phyloP scores from a whole-genome alignment of 2,888 invertebrate species.

The Agriopis leucophaearia region DNA sequence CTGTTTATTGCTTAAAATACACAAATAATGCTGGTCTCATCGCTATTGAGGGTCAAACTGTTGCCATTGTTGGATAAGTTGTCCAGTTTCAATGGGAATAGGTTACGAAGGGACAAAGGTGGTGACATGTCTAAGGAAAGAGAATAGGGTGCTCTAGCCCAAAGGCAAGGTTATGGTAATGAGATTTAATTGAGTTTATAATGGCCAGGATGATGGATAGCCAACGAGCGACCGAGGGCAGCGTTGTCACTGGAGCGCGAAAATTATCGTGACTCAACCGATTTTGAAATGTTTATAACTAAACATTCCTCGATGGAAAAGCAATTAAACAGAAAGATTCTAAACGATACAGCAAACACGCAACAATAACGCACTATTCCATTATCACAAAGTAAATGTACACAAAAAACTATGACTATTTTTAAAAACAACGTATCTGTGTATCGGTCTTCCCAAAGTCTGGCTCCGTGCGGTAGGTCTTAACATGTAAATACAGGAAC shows the following conservation, averaged over 20 bases:
- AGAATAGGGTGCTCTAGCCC: slow-evolving; percentile 69
- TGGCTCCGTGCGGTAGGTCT: slow-evolving; percentile 71
- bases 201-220: slow-evolving; percentile 78
- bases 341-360: slow-evolving; percentile 49
- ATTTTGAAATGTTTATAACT: slow-evolving; percentile 18
- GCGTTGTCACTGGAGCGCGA: slow-evolving; percentile 64
- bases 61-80: slow-evolving; percentile 80
- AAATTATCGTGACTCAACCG: slow-evolving; percentile 74
- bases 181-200: slow-evolving; percentile 86
- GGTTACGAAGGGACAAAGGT: slow-evolving; percentile 82
- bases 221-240: slow-evolving; percentile 53
- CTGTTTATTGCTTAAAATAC: slow-evolving; percentile 86
- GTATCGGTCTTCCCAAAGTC: slow-evolving; percentile 46
- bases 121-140: slow-evolving; percentile 77
- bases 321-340: slow-evolving; percentile 31
- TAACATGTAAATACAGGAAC: slow-evolving; percentile 58
- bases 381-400: slow-evolving; percentile 60
- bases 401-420: slow-evolving; percentile 45
- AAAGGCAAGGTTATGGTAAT: slow-evolving; percentile 79
- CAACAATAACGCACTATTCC: slow-evolving; percentile 56
- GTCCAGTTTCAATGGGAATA: slow-evolving; percentile 76
- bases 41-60: slow-evolving; percentile 82
- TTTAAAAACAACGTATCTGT: slow-evolving; percentile 48
- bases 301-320: slow-evolving; percentile 19
- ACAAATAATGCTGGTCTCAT: slow-evolving; percentile 81